phyloP scores from a whole-genome alignment of 2,113 vertebrate species.

The Nerophis lumbriciformis region DNA sequence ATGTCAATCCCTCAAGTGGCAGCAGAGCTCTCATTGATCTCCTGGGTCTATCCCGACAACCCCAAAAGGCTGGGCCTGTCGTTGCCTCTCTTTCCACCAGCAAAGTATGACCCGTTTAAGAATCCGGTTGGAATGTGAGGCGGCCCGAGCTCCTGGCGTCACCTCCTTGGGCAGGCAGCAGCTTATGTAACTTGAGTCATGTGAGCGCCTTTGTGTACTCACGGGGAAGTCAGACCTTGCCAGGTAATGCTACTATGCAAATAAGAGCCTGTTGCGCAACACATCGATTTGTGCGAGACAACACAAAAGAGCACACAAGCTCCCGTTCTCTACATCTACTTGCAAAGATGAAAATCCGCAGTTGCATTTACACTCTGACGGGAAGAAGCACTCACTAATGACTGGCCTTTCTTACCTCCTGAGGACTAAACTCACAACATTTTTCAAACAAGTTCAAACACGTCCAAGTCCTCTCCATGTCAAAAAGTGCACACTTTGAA shows the following conservation, averaged over 20 bases:
- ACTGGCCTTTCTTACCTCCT: conserved; percentile 3
- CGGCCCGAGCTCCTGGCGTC: conserved; percentile 32
- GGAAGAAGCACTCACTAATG: conserved; percentile 1
- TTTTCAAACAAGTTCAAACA: conserved; percentile 13
- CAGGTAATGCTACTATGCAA: conserved; percentile 64
- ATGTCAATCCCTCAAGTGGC: conserved; percentile 8
- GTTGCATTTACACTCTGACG: conserved; percentile 29
- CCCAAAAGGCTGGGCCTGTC: conserved; percentile 7
- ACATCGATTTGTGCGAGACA: conserved; percentile 52
- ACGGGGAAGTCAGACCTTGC: conserved; percentile 47
- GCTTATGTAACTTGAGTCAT: conserved; percentile 68
- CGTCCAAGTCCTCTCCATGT: not conserved
- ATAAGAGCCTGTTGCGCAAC: conserved; percentile 64
- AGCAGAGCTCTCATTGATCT: conserved; percentile 5
- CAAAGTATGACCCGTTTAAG: conserved; percentile 44
- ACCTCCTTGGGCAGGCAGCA: conserved; percentile 30
- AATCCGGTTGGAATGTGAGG: conserved; percentile 41
- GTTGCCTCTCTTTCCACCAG: conserved; percentile 21
- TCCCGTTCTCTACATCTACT: conserved; percentile 10
- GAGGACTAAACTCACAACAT: not conserved
- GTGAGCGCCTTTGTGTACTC: conserved; percentile 59
- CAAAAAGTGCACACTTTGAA: not conserved
- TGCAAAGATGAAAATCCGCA: conserved; percentile 35
- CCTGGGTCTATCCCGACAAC: conserved; percentile 1
- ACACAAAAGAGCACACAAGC: conserved; percentile 20